These are phyloP conservation scores for Mesorhabditis belari DNA, from an alignment of 2,888 invertebrate genomes.

Conservation along the genomic window DNA sequence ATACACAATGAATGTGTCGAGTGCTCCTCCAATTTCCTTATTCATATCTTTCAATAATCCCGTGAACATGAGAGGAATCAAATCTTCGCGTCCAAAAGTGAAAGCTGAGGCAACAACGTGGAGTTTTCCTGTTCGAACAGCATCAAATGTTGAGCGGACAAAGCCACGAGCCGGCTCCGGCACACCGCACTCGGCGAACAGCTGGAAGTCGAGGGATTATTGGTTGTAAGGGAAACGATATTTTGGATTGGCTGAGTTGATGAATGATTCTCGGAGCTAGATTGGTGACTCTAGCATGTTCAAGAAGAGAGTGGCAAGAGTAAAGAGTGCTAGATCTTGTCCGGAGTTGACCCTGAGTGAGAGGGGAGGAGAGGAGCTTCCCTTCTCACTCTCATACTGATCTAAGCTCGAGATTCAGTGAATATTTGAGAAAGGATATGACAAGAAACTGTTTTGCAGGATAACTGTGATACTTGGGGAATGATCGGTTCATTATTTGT, in stretches of 20 bases:
- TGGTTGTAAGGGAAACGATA: not conserved
- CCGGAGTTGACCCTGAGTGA: too few species aligned
- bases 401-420: too few species aligned
- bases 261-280: too few species aligned
- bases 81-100: conserved; percentile 16
- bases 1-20: conserved; percentile 12
- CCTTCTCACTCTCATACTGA: too few species aligned
- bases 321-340: too few species aligned
- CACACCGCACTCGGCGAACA: not conserved
- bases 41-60: conserved; percentile 13
- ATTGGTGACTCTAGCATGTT: too few species aligned
- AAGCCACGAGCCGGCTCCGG: conserved; percentile 11
- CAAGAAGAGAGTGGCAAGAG: too few species aligned
- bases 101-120: conserved; percentile 15
- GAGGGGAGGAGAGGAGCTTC: too few species aligned
- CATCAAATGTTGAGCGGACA: conserved; percentile 12
- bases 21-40: conserved; percentile 7
- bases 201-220: not conserved
- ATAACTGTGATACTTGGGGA: too few species aligned
- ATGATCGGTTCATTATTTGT: too few species aligned
- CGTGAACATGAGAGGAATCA: conserved; percentile 16
- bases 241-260: not conserved
- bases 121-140: conserved; percentile 7
- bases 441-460: too few species aligned
- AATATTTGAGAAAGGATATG: too few species aligned